Evolutionary conservation across 2,113 vertebrate genomes (phyloP), one percentile per base, ranked within the genome.

Genomic region (Falcunculus frontatus): DNA sequence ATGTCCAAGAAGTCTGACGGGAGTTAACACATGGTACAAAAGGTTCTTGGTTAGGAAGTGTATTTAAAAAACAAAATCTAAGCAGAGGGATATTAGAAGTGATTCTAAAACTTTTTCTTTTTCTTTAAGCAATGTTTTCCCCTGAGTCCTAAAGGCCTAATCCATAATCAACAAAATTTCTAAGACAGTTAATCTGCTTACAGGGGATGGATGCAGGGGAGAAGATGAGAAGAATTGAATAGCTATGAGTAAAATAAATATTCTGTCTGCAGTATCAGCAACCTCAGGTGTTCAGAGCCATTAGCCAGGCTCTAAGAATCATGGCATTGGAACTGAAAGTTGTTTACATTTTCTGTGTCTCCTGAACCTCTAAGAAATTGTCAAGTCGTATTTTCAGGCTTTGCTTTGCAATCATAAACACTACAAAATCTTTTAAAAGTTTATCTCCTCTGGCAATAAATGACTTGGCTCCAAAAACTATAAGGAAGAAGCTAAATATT

Each of bases 301-400:
- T 91, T 85, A 91, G 18, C 33, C 21, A 63, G 52, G 30, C 59
- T 67, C 62, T 73, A 74, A 63, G 57, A 87, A 90, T 49, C 41
- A 27, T 49, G 37, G 53, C 29, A 69, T 22, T 83, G 59, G 70
- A 64, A 78, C 37, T 76, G 29, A 56, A 84, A 89, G 17, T 72
- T 93, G 33, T 83, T 95, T 77, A 55, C 11, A 56, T 84, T 85
- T 88, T 76, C 39, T 33, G 8, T 55, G 7, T 76, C 90, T 95
- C 50, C 55, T 53, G n/a, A 91, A 87, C n/a, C 23, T 64, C 12
- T 76, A 60, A 56, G 41, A 75, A 79, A 29, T 69, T 89, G 25
- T 74, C 21, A 72, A 59, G 25, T 89, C 1, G 0, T 75, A 76
- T 87, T 81, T 94, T 85, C 44, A 76, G 50, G 16, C 74, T 86